Conservation (phyloP, 2,797 vertebrate species). For the Sylvilagus floridanus region DNA sequence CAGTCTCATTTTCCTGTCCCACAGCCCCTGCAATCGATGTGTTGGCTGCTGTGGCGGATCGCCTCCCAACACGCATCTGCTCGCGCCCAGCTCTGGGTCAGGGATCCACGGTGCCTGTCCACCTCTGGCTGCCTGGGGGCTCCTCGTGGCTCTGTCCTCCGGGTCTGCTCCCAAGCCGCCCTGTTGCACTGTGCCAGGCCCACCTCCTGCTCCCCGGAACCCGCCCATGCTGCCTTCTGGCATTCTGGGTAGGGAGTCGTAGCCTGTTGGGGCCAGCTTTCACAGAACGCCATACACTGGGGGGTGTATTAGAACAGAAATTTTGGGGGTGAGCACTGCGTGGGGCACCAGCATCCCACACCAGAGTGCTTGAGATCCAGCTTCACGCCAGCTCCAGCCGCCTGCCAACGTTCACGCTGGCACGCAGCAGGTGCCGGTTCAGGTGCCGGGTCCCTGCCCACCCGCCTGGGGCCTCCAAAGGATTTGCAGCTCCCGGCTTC, state of each 20-base stretch:
- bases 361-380: too few species aligned
- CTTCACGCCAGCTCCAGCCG: too few species aligned
- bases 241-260: fast-evolving
- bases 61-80: fast-evolving
- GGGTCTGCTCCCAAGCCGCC: too few species aligned
- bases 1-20: fast-evolving
- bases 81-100: neutral
- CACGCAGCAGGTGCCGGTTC: too few species aligned
- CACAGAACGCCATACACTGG: neutral
- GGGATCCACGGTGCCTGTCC: neutral
- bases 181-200: too few species aligned
- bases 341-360: too few species aligned
- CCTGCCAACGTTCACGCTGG: too few species aligned
- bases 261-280: neutral
- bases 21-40: fast-evolving
- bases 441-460: too few species aligned
- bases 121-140: fast-evolving
- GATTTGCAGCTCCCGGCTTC: too few species aligned
- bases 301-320: neutral
- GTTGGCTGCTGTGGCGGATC: neutral
- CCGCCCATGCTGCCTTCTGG: fast-evolving
- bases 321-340: too few species aligned
- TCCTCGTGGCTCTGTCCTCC: neutral
- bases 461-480: too few species aligned
- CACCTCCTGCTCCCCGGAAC: fast-evolving